Percentiles rank a stretch among this genome's conserved stretches.
Evolutionary conservation across 2,797 vertebrate genomes (phyloP).

Genomic region (Catharus ustulatus): DNA sequence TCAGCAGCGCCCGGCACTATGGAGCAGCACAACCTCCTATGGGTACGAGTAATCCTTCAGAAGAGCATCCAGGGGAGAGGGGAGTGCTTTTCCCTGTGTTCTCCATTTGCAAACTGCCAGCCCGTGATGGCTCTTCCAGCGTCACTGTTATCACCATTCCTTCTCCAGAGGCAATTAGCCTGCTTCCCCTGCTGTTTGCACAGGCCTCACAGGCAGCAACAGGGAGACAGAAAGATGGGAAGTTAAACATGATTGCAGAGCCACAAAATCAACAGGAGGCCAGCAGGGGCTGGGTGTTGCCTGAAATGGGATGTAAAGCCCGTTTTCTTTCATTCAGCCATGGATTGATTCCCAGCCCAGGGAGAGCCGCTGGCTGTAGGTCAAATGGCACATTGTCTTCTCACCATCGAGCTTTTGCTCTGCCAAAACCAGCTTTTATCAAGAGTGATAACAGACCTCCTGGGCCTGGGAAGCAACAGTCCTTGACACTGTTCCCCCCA

Average conservation of each 20-base stretch:
- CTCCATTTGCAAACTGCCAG: background rate
- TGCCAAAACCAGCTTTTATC: background rate
- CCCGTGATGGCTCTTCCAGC: background rate
- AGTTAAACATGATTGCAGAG: constrained; percentile 15
- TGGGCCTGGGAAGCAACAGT: background rate
- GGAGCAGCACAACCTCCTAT: background rate
- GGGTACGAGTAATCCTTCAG: background rate
- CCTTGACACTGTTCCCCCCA: background rate
- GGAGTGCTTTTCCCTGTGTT: background rate
- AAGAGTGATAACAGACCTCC: background rate
- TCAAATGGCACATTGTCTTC: background rate
- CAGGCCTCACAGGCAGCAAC: background rate
- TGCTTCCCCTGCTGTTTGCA: constrained; percentile 9
- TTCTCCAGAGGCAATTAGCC: constrained; percentile 45
- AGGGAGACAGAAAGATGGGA: background rate
- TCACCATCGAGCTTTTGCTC: background rate
- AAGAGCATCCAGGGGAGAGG: background rate
- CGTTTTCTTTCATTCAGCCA: background rate
- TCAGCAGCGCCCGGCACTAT: rapidly evolving
- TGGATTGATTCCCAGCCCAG: background rate
- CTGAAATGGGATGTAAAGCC: constrained; percentile 22
- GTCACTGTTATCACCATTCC: background rate
- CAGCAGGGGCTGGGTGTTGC: constrained; percentile 23
- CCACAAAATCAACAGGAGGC: constrained; percentile 25
- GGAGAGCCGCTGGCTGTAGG: background rate